Conservation (phyloP, 2,113 vertebrate species). For the Gnathonemus longibarbis region DNA sequence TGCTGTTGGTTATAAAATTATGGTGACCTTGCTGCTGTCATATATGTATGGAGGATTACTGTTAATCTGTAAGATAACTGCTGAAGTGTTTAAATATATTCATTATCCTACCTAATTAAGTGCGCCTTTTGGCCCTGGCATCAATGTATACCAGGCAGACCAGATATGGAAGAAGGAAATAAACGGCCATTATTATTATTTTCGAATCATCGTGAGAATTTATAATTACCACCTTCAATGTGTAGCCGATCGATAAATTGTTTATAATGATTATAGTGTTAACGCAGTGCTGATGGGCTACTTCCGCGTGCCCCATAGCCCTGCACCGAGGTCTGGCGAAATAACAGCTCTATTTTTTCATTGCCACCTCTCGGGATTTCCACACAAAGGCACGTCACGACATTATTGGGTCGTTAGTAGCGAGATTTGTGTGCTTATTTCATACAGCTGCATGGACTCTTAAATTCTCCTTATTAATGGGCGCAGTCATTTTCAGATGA, state of each 20-base stretch:
- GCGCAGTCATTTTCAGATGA: background rate
- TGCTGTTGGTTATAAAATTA: background rate
- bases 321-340: background rate
- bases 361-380: background rate
- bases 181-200: background rate
- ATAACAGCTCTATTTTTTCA: background rate
- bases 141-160: background rate
- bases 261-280: background rate
- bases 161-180: background rate
- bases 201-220: background rate
- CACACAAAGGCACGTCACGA: slow-evolving; percentile 1
- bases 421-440: background rate
- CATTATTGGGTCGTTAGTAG: background rate
- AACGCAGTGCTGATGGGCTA: background rate
- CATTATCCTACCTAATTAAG: background rate
- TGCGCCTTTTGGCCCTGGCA: background rate
- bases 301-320: background rate
- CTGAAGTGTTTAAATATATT: background rate
- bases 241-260: background rate
- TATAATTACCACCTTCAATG: background rate
- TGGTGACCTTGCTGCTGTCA: background rate
- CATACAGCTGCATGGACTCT: background rate
- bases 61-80: background rate
- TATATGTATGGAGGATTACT: background rate
- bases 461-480: background rate